Percentiles rank a stretch among this genome's conserved stretches.
Conservation (phyloP, 2,888 invertebrate species). For the Drosophila buzzatii region DNA sequence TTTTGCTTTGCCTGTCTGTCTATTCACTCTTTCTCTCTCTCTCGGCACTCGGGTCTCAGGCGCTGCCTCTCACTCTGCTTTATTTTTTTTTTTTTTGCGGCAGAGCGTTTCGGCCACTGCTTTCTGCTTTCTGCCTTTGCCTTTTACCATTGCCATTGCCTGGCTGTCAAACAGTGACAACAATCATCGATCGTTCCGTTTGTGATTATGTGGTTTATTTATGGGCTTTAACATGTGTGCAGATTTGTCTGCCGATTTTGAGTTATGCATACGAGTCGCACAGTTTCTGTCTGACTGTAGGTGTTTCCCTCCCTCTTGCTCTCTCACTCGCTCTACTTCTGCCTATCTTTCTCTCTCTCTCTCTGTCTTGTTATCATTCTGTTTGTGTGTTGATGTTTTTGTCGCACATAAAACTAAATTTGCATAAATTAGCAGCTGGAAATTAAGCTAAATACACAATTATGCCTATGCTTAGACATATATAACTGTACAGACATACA, state of each 20-base stretch:
- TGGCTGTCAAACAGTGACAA: conserved; percentile 84
- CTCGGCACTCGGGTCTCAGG: background rate
- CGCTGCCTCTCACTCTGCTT: conserved; percentile 29
- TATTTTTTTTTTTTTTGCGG: background rate
- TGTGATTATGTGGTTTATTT: conserved; percentile 85
- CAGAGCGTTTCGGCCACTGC: conserved; percentile 24
- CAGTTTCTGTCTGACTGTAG: conserved; percentile 20
- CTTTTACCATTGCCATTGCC: conserved; percentile 60
- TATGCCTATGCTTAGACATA: conserved; percentile 58
- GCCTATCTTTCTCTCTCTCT: background rate
- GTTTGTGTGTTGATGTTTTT: conserved; percentile 16
- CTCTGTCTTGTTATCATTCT: background rate
- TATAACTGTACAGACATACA: conserved; percentile 24
- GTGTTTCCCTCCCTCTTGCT: conserved; percentile 13
- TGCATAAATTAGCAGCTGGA: conserved; percentile 77
- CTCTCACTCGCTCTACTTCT: background rate
- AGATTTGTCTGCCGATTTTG: conserved; percentile 84
- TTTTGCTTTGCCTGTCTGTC: conserved; percentile 68
- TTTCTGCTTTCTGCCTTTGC: conserved; percentile 28
- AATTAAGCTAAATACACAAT: conserved; percentile 69
- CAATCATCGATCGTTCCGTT: conserved; percentile 85
- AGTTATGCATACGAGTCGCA: conserved; percentile 63
- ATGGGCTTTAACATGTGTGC: conserved; percentile 84
- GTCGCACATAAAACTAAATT: conserved; percentile 58
- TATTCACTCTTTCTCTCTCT: conserved; percentile 50